Evolutionary conservation across 1,140 invertebrate genomes (phyloP), one percentile per base, ranked within the genome.

Genomic region (Apis florea): DNA sequence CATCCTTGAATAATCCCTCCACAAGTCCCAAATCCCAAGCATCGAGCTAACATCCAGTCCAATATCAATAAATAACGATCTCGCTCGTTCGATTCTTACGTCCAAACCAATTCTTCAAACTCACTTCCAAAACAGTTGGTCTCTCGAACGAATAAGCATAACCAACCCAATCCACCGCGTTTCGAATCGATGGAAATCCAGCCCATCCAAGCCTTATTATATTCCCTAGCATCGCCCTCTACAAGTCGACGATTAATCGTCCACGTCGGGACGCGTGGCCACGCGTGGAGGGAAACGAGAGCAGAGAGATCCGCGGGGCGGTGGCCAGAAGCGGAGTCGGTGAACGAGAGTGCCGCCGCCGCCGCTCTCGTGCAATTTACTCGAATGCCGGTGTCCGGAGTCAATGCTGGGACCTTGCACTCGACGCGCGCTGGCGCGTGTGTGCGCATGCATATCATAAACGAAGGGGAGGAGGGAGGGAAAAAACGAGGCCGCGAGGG

Each of bases 331-430:
- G 58, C 71, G 67, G 59, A 80, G 77, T 51, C 71, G 59, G 67
- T 56, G 69, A 78, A 83, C 79, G 84, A 82, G 79, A 85, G 59
- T 15, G 49, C 58, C 67, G 84, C 63, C 67, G 84, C 63, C 31
- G 31, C 31, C 31, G 5, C 31, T 31, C 31, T 86, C 74, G 85
- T 86, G 84, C 73, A 83, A 86, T 86, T 86, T 79, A 74, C 79
- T 82, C 68, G 78, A 82, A 85, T 70, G 81, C 69, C 85, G 71
- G 72, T 83, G 77, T 84, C 73, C 79, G 83, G 67, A 90, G 73
- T 85, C 89, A 90, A 88, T 88, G 87, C 75, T 86, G 73, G 80
- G 75, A 86, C 89, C 84, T 88, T 89, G 88, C 81, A 86, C 84
- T 85, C 83, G 64, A 64, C 58, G 77, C 78, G 70, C 47, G 71